phyloP scores from a whole-genome alignment of 2,888 invertebrate genomes.

The Nomada hirtipes region DNA sequence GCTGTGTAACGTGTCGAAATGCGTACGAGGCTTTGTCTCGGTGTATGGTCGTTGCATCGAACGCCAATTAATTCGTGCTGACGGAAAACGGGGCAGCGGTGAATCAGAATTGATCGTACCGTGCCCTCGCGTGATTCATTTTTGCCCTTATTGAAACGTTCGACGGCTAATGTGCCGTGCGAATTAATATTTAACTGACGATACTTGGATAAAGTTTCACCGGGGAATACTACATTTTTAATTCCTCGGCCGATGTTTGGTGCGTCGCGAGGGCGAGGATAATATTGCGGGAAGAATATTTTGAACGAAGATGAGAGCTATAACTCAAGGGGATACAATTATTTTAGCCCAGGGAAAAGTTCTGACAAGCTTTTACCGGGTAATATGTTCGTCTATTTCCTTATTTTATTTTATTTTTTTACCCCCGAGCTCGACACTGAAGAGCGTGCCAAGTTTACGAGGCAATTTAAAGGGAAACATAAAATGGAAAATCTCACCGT shows the following conservation, averaged over 20 bases:
- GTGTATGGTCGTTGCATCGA: slow-evolving; percentile 3
- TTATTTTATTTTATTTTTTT: background rate
- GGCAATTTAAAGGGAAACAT: background rate
- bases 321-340: no score
- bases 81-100: background rate
- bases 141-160: background rate
- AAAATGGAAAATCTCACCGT: background rate
- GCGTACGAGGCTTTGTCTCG: slow-evolving; percentile 17
- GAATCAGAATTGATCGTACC: slow-evolving; percentile 11
- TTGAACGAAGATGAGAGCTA: no score
- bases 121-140: background rate
- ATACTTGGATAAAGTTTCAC: background rate
- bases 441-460: background rate
- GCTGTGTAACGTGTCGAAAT: slow-evolving; percentile 21
- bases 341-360: no score
- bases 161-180: background rate
- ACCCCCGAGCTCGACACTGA: background rate
- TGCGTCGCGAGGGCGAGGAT: background rate
- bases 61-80: slow-evolving; percentile 25
- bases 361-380: no score
- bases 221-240: background rate
- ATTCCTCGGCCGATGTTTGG: background rate
- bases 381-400: no score
- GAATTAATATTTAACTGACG: background rate
- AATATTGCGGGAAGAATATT: no score